These are phyloP conservation scores for Caenorhabditis doughertyi DNA, from an alignment of 2,888 invertebrate genomes.

Conservation along the genomic window DNA sequence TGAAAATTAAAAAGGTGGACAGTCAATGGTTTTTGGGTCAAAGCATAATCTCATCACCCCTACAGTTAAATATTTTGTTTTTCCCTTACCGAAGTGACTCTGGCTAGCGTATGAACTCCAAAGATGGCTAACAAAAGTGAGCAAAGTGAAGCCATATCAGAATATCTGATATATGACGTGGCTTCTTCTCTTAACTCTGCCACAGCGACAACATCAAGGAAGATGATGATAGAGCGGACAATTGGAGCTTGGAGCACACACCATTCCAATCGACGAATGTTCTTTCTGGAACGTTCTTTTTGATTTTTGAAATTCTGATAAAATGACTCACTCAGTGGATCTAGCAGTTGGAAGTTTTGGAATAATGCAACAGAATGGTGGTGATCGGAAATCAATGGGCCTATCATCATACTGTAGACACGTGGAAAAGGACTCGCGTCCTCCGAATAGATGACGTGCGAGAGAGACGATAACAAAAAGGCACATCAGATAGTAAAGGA, in stretches of 20 bases:
- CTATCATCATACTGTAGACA: slow-evolving; percentile 68
- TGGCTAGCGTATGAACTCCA: slow-evolving; percentile 80
- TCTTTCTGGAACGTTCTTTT: slow-evolving; percentile 69
- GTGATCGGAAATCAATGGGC: slow-evolving; percentile 78
- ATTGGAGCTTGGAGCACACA: slow-evolving; percentile 81
- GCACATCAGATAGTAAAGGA: slow-evolving; percentile 81
- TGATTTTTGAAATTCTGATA: too few relatives aligned
- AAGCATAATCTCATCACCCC: too few relatives aligned
- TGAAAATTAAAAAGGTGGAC: slow-evolving; percentile 63
- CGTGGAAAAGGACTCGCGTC: slow-evolving; percentile 68
- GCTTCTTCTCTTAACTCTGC: slow-evolving; percentile 73
- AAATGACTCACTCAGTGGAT: slow-evolving; percentile 71
- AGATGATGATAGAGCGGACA: slow-evolving; percentile 79
- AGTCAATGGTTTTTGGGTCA: too few relatives aligned
- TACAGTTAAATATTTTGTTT: neutral
- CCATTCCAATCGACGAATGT: slow-evolving; percentile 80
- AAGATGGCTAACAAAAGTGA: slow-evolving; percentile 81
- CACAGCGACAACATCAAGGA: slow-evolving; percentile 76
- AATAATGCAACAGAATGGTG: slow-evolving; percentile 80
- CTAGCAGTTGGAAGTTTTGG: slow-evolving; percentile 75
- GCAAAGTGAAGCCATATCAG: slow-evolving; percentile 78
- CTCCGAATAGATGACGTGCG: slow-evolving; percentile 75
- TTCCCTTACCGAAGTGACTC: slow-evolving; percentile 75
- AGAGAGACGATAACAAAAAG: slow-evolving; percentile 81
- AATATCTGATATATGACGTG: slow-evolving; percentile 74